Evolutionary conservation across 2,797 vertebrate genomes (phyloP).

Genomic region (Chaunax sp.): DNA sequence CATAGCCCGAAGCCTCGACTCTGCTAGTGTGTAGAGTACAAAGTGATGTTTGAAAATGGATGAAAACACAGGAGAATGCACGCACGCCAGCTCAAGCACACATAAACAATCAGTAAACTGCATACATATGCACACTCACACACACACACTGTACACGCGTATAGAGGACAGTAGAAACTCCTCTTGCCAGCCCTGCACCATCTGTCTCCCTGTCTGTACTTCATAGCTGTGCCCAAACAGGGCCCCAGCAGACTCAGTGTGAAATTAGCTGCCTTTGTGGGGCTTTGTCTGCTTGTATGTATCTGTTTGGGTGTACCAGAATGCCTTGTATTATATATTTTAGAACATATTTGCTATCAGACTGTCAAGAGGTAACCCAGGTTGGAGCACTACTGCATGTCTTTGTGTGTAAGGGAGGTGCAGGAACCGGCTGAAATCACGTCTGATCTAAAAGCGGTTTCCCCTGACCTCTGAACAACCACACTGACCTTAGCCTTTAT

Average conservation of each 20-base stretch:
- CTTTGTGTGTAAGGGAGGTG: conserved; percentile 16
- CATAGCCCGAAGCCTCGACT: conserved; percentile 57
- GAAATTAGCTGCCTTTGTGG: conserved; percentile 83
- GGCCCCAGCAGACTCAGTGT: conserved; percentile 78
- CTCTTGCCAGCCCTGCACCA: conserved; percentile 86
- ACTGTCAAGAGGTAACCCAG: conserved; percentile 66
- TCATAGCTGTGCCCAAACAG: conserved; percentile 78
- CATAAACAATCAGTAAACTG: conserved; percentile 57
- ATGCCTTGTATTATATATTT: conserved; percentile 68
- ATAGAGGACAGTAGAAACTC: conserved; percentile 74
- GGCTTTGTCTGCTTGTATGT: conserved; percentile 78
- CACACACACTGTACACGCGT: conserved; percentile 34
- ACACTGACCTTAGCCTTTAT: conserved; percentile 49
- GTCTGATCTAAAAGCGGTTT: conserved; percentile 52
- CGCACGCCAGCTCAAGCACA: conserved; percentile 29
- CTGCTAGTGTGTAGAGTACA: conserved; percentile 64
- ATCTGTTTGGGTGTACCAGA: conserved; percentile 75
- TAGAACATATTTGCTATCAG: conserved; percentile 72
- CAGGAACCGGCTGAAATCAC: conserved; percentile 18
- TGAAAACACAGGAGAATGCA: conserved; percentile 56
- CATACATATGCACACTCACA: conserved; percentile 30
- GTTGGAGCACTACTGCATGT: conserved; percentile 22
- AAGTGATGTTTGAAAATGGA: conserved; percentile 75
- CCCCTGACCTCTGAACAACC: conserved; percentile 51
- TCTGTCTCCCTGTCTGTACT: conserved; percentile 86